Evolutionary conservation across 2,888 invertebrate genomes (phyloP).

Genomic region (Taenaris catops): DNA sequence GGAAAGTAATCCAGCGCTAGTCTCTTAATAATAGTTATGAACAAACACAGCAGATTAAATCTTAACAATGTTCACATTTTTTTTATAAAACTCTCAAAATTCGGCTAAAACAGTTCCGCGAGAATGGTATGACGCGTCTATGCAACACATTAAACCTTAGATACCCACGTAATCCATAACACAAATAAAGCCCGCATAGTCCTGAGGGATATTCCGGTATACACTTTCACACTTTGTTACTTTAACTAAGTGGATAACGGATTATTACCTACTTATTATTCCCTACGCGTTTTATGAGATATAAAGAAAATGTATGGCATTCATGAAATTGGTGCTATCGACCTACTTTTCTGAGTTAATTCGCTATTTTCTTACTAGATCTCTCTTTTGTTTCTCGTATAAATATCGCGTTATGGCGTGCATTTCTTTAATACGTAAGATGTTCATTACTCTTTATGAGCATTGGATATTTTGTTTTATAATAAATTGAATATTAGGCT

Average conservation of each 20-base stretch:
- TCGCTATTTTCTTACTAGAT: constrained; percentile 12
- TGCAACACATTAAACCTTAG: too few relatives aligned
- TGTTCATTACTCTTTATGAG: too few relatives aligned
- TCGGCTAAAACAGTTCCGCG: neutral
- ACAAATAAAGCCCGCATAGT: neutral
- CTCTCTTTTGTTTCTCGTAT: constrained; percentile 8
- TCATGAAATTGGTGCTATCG: constrained; percentile 25
- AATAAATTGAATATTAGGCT: neutral
- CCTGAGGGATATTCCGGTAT: constrained; percentile 7
- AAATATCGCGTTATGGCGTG: too few relatives aligned
- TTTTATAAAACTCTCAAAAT: too few relatives aligned
- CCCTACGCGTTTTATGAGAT: constrained; percentile 20
- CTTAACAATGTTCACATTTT: too few relatives aligned
- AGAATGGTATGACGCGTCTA: too few relatives aligned
- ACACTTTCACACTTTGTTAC: constrained; percentile 17
- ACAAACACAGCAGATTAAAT: too few relatives aligned
- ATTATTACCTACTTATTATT: constrained; percentile 29
- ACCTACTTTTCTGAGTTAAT: constrained; percentile 24
- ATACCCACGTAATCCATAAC: too few relatives aligned
- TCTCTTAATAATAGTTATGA: too few relatives aligned
- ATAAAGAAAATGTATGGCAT: constrained; percentile 28
- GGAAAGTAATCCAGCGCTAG: too few relatives aligned
- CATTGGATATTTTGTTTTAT: neutral
- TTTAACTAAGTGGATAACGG: constrained; percentile 25
- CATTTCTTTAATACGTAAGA: too few relatives aligned